Base-by-base conservation (phyloP, 2,113 vertebrate species). In the Lucifuga dentata region DNA sequence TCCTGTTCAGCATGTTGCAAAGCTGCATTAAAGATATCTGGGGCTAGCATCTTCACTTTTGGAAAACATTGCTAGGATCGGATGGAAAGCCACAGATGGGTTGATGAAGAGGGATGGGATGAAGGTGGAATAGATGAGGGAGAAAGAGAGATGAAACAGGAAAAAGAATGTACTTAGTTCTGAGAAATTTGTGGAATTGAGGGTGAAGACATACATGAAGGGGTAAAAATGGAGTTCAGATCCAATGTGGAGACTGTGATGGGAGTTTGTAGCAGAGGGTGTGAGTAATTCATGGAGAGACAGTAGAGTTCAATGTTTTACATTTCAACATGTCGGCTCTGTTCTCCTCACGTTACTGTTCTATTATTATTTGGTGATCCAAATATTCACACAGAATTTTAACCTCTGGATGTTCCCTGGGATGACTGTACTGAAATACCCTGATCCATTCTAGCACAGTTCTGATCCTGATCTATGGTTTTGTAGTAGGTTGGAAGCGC, bases 1-100 rank as follows among this genome's bases (percentile, higher is more conserved):
- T 43, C 44, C 69, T 32, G 35, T 61, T 76, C 58, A 55, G 70
- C 63, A 80, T 72, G 57, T 73, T n/a, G 33, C 53, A 58, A 72
- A 73, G 65, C 59, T 53, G 66, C 43, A 69, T 60, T 72, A 43
- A 15, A 64, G 46, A 61, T 62, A 32, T 68, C 66, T 58, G 21
- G 26, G 65, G 44, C 48, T 43, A 41, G 49, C 7, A 60, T 21
- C 52, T 67, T 73, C 19, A 23, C 10, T 78, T 78, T 60, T 70
- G 45, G 48, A 35, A 55, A 26, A 17, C 38, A 41, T 46, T 20
- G 12, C 38, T 61, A 59, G 16, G 51, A 56, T 21, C 16, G 55
- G 41, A 50, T 49, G 44, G 38, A 29, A 69, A 69, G 20, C 39
- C 38, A 52, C 67, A 61, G 46, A 60, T 16, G 41, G 44, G 52